Evolutionary conservation across 2,797 vertebrate genomes (phyloP).

Genomic region (Xiphophorus birchmanni): DNA sequence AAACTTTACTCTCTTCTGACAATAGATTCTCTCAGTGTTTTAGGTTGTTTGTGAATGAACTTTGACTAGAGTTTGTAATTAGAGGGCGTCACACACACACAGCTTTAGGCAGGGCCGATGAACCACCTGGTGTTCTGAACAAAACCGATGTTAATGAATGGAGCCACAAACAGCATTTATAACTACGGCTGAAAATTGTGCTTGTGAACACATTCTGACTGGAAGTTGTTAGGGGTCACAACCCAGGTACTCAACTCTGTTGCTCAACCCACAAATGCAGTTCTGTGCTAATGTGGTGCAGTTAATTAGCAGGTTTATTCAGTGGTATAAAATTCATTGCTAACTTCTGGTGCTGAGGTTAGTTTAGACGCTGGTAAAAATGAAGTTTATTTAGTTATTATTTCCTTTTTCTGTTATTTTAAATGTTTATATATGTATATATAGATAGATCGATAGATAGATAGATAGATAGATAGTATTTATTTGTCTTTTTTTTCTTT

Average conservation of each 20-base stretch:
- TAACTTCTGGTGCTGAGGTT: neutral
- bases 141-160: neutral
- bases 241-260: neutral
- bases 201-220: neutral
- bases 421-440: no score
- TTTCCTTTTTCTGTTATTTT: no score
- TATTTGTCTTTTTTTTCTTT: no score
- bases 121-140: neutral
- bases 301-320: no score
- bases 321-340: neutral
- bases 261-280: neutral
- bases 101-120: neutral
- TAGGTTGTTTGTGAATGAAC: neutral
- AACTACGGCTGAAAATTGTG: neutral
- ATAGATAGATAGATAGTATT: no score
- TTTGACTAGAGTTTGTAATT: neutral
- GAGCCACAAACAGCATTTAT: neutral
- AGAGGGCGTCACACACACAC: neutral
- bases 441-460: no score
- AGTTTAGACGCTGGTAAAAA: neutral
- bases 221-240: neutral
- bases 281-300: neutral
- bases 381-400: no score
- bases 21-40: no score
- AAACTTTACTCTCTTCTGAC: constrained; percentile 23